Base-by-base conservation (phyloP, 2,888 invertebrate species). In the Balanococcus diminutus region DNA sequence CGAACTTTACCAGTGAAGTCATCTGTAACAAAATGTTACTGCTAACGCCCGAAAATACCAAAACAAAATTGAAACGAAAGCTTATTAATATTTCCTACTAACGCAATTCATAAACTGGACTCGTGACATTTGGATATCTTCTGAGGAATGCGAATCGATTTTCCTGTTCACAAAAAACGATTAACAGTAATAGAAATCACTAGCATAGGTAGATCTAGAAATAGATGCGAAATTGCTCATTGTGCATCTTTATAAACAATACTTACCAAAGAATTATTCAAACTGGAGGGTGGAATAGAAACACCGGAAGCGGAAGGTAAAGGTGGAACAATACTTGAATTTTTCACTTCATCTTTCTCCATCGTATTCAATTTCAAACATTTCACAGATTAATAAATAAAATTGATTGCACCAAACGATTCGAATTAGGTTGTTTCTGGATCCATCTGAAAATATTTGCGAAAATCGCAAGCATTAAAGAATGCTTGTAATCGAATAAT, bases 1-100 rank as follows among this genome's bases (percentile, higher is more conserved):
- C 51, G 46, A 51, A 82, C 56, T 46, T 82, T 82, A 0, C 82
- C 82, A 19, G 31, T 31, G 14, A 82, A 82, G 19, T 82, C 82
- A 51, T 51, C 82, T 82, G n/a, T 31, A 32, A 19, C 32, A 16
- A 31, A 31, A 67, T n/a, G n/a, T 72, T 8, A 72, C 11, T 22
- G 11, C 28, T 19, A 19, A 22, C 11, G 5, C 56, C 22, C 19
- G 11, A 22, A 46, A 4, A 46, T 56, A 19, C 8, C 8, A 19
- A 67, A 22, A 67, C 19, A 8, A n/a, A n/a, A 25, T 19, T 67
- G 19, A 67, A 67, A 25, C 19, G 2, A 67, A 67, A 8, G 5
- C 28, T 3, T 4, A 6, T 16, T 11, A 72, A 79, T 4, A 75
- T 14, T 36, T 79, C 22, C 22, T 5, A 36, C 79, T 79, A 19